Evolutionary conservation across 2,888 invertebrate species (phyloP).

Genomic region (Coleophora deauratella): DNA sequence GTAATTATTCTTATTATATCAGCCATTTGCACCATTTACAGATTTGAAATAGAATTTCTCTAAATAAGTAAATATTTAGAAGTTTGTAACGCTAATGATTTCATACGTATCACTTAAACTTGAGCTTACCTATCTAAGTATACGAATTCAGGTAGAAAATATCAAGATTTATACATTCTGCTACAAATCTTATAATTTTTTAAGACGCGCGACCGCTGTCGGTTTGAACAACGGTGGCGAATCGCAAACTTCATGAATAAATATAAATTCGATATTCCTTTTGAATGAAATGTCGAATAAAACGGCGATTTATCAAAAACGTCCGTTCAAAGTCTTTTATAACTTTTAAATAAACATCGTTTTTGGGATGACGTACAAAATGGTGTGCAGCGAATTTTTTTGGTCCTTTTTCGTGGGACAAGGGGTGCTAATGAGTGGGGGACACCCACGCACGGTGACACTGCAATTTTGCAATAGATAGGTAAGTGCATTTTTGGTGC

Average conservation of each 20-base stretch:
- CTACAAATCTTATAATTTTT: slow-evolving; percentile 19
- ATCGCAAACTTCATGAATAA: slow-evolving; percentile 68
- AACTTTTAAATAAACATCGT: slow-evolving; percentile 70
- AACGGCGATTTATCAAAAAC: slow-evolving; percentile 69
- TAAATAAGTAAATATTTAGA: no score
- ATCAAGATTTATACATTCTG: slow-evolving; percentile 18
- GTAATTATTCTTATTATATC: no score
- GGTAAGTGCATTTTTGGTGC: no score
- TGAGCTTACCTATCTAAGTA: no score
- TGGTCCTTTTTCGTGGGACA: slow-evolving; percentile 51
- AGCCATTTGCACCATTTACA: no score
- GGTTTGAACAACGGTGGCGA: slow-evolving; percentile 66
- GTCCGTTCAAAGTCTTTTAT: slow-evolving; percentile 56
- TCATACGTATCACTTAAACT: no score
- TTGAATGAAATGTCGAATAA: slow-evolving; percentile 64
- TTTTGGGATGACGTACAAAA: slow-evolving; percentile 64
- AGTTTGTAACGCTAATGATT: no score
- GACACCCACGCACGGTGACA: slow-evolving; percentile 64
- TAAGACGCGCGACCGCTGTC: slow-evolving; percentile 49
- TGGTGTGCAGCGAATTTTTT: slow-evolving; percentile 54
- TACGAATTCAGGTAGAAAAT: slow-evolving; percentile 10
- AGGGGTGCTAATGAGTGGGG: slow-evolving; percentile 66
- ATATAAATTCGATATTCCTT: slow-evolving; percentile 67
- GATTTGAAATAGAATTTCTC: no score
- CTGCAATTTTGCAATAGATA: slow-evolving; percentile 27